Percentiles rank a stretch among this genome's conserved stretches.
These are phyloP conservation scores for Pseudoips prasinana DNA, from an alignment of 2,888 invertebrate species.

Conservation along the genomic window DNA sequence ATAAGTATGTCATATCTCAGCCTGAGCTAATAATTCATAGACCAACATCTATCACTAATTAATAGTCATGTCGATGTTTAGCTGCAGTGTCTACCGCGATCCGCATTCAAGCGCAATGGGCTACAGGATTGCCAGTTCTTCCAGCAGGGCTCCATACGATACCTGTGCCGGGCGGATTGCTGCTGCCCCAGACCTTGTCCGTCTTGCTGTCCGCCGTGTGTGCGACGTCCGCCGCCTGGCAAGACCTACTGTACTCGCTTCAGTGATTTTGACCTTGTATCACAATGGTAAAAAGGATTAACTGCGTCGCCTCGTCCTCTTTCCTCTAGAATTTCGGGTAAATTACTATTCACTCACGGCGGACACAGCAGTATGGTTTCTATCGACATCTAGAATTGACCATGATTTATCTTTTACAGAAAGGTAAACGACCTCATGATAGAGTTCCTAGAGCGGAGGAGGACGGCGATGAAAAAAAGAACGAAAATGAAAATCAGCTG, in stretches of 20 bases:
- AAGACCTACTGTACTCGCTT: slow-evolving; percentile 76
- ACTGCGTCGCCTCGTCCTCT: slow-evolving; percentile 32
- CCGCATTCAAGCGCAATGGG: slow-evolving; percentile 78
- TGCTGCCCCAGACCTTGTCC: slow-evolving; percentile 62
- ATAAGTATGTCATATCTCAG: no score
- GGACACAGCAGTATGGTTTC: slow-evolving; percentile 54
- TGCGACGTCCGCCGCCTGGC: slow-evolving; percentile 70
- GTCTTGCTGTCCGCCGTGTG: slow-evolving; percentile 71
- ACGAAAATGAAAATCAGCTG: slow-evolving; percentile 68
- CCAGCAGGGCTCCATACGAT: slow-evolving; percentile 76
- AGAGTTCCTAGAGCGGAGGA: slow-evolving; percentile 51
- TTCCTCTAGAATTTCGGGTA: slow-evolving; percentile 52
- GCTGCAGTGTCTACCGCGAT: slow-evolving; percentile 76
- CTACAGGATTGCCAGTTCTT: slow-evolving; percentile 77
- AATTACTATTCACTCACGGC: slow-evolving; percentile 53
- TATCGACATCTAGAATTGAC: slow-evolving; percentile 8
- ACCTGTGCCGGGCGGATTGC: slow-evolving; percentile 66
- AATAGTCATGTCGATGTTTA: slow-evolving; percentile 25
- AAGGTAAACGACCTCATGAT: slow-evolving; percentile 44
- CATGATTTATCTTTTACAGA: slow-evolving; percentile 44
- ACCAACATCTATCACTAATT: no score
- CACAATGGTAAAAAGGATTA: slow-evolving; percentile 63
- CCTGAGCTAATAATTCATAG: no score
- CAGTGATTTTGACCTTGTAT: slow-evolving; percentile 73
- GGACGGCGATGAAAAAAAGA: slow-evolving; percentile 62